These are phyloP conservation scores for Griposia aprilina DNA, from an alignment of 2,888 invertebrate species.

Conservation along the genomic window DNA sequence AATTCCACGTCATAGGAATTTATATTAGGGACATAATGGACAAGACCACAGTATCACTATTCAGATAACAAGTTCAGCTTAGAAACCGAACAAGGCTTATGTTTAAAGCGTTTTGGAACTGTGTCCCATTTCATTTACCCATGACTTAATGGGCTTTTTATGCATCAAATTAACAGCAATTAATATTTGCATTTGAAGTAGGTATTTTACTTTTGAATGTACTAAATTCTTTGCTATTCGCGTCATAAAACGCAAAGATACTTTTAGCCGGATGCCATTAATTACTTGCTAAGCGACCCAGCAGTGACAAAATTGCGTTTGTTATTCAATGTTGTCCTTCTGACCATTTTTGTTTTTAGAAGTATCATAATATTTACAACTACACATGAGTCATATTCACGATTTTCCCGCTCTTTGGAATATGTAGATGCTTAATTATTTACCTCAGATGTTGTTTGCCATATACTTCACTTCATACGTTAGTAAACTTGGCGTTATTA, in stretches of 20 bases:
- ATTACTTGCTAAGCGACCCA: neutral
- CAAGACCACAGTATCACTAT: neutral
- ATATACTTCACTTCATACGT: neutral
- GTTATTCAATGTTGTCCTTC: neutral
- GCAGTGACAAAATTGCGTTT: too few relatives aligned
- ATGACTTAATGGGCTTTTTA: neutral
- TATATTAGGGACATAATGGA: slow-evolving; percentile 3
- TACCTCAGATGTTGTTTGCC: neutral
- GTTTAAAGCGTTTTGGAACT: neutral
- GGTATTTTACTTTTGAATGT: neutral
- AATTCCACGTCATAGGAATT: slow-evolving; percentile 22
- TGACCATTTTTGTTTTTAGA: neutral
- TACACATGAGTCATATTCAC: neutral
- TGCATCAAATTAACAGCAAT: neutral
- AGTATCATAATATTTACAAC: neutral
- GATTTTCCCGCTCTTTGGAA: neutral
- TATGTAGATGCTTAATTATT: slow-evolving; percentile 15
- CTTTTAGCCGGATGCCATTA: neutral
- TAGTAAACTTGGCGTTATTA: slow-evolving; percentile 24
- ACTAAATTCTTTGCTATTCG: neutral
- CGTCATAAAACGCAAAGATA: neutral
- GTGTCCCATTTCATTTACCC: neutral
- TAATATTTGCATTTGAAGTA: neutral
- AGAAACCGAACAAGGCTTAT: neutral
- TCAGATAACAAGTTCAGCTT: neutral